Evolutionary conservation across 2,797 vertebrate genomes (phyloP).

Genomic region (Hippocampus kuda): DNA sequence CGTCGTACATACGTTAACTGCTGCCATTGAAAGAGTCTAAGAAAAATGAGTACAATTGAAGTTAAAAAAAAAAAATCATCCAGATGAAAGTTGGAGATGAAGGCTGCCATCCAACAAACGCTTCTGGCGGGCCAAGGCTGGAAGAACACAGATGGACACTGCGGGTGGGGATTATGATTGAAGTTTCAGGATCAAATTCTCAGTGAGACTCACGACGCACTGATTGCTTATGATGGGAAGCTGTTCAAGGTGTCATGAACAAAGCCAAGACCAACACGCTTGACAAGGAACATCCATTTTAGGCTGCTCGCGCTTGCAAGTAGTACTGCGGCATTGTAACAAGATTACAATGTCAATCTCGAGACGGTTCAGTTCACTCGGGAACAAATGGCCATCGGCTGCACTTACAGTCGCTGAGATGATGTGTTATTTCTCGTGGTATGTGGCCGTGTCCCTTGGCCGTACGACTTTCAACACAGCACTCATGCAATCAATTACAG

Average conservation of each 20-base stretch:
- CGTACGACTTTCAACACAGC: no score
- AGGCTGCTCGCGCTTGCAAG: not conserved
- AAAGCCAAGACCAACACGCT: not conserved
- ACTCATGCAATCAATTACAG: no score
- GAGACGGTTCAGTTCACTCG: no score
- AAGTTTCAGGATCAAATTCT: not conserved
- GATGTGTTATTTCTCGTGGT: no score
- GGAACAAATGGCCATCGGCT: no score
- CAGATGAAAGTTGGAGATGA: not conserved
- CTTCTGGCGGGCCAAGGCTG: not conserved
- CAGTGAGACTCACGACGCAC: not conserved
- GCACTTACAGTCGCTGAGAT: no score
- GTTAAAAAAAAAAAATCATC: not conserved
- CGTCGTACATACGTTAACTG: conserved; percentile 3
- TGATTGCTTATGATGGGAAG: not conserved
- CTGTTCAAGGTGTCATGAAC: not conserved
- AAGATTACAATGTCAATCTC: no score
- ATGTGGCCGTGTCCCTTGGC: no score
- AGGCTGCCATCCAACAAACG: not conserved
- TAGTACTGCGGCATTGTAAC: no score
- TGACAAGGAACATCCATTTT: not conserved
- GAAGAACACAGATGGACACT: not conserved
- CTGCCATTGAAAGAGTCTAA: not conserved
- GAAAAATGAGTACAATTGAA: not conserved
- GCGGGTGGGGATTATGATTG: not conserved